These are phyloP conservation scores for Bombus consobrinus DNA, from an alignment of 1,140 invertebrate species.

Conservation along the genomic window DNA sequence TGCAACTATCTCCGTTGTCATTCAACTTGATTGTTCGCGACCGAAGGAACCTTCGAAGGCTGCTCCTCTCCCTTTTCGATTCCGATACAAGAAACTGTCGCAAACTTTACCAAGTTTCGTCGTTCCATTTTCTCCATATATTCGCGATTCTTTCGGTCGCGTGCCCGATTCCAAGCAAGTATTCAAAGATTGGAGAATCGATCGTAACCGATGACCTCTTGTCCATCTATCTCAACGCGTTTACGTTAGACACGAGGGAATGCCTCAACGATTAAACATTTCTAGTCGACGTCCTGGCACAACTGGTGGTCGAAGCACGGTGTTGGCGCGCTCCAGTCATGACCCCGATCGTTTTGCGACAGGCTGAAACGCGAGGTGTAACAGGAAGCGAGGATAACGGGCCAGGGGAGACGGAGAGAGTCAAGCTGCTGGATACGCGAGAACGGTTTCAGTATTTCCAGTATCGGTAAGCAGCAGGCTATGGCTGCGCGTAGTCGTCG, in stretches of 20 bases:
- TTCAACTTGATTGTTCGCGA: not conserved
- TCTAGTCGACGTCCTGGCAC: not conserved
- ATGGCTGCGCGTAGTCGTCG: conserved; percentile 59
- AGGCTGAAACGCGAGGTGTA: not conserved
- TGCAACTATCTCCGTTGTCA: not conserved
- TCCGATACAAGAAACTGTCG: too few species aligned
- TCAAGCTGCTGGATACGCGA: conserved; percentile 4
- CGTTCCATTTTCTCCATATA: too few species aligned
- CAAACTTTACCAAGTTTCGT: too few species aligned
- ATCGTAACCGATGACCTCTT: too few species aligned
- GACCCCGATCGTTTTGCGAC: conserved; percentile 56
- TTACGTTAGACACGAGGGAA: too few species aligned
- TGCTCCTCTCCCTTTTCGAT: too few species aligned
- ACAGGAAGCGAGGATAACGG: not conserved
- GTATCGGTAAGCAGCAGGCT: conserved; percentile 57
- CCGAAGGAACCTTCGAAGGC: too few species aligned
- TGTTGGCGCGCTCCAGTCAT: conserved; percentile 19
- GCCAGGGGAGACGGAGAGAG: too few species aligned
- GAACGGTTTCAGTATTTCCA: conserved; percentile 58
- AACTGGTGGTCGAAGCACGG: not conserved
- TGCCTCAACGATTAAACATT: not conserved
- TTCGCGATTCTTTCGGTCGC: too few species aligned
- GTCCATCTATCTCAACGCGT: too few species aligned
- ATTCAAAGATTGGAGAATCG: too few species aligned
- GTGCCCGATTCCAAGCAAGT: too few species aligned